These are phyloP conservation scores for Hylia prasina DNA, from an alignment of 2,113 vertebrate genomes.

Conservation along the genomic window DNA sequence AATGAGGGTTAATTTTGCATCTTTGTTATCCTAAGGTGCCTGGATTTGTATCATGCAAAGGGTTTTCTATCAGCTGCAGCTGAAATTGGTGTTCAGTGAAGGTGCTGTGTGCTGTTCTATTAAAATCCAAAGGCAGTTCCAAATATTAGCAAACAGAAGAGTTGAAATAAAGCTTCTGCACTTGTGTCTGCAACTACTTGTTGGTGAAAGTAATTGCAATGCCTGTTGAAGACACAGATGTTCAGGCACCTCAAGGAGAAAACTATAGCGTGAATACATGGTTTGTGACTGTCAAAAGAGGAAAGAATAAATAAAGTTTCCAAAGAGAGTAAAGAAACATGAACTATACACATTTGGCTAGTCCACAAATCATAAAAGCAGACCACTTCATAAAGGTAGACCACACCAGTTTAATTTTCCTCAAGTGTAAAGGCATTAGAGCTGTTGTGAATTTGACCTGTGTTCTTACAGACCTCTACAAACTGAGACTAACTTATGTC, in stretches of 20 bases:
- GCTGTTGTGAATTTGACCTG: background rate
- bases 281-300: background rate
- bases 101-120: background rate
- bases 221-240: background rate
- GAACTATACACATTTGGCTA: background rate
- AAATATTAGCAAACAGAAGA: background rate
- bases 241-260: background rate
- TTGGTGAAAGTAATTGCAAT: background rate
- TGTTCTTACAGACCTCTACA: background rate
- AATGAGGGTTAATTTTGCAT: background rate
- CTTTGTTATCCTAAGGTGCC: background rate
- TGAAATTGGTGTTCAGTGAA: background rate
- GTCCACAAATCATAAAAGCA: background rate
- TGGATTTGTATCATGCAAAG: background rate
- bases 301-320: background rate
- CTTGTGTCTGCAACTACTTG: background rate
- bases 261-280: background rate
- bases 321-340: background rate
- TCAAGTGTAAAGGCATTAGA: background rate
- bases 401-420: background rate
- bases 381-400: background rate
- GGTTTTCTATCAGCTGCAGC: background rate
- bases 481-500: background rate
- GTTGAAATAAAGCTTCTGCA: background rate
- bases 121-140: background rate